Conservation (phyloP, 1,140 invertebrate species). For the Zaprionus inermis region DNA sequence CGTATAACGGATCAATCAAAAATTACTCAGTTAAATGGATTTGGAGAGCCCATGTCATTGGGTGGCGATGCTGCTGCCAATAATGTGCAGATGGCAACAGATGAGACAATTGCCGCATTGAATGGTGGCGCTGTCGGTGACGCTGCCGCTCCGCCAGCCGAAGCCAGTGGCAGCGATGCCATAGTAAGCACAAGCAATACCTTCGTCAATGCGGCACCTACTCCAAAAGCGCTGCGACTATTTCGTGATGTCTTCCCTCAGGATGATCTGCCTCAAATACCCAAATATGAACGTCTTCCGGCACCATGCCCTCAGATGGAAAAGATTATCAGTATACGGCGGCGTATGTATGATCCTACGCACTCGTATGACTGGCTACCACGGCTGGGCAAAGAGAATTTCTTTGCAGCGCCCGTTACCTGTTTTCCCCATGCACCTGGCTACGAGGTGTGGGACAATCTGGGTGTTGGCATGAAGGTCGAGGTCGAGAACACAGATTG, state of each 20-base stretch:
- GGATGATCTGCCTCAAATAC: slow-evolving; percentile 84
- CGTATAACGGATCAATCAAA: slow-evolving; percentile 82
- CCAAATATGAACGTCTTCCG: slow-evolving; percentile 79
- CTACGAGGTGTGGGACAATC: slow-evolving; percentile 96
- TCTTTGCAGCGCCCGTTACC: slow-evolving; percentile 94
- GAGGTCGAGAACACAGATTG: slow-evolving; percentile 97
- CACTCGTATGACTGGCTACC: slow-evolving; percentile 93
- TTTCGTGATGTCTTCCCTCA: slow-evolving; percentile 84
- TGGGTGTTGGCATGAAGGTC: slow-evolving; percentile 97
- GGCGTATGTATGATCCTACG: slow-evolving; percentile 86
- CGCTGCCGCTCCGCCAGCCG: slow-evolving; percentile 50
- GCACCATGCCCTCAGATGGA: slow-evolving; percentile 84
- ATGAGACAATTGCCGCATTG: slow-evolving; percentile 66
- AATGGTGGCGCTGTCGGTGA: slow-evolving; percentile 69
- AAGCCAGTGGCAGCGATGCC: slow-evolving; percentile 46
- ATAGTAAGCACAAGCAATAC: slow-evolving; percentile 17
- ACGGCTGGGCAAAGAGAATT: slow-evolving; percentile 90
- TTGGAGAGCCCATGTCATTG: slow-evolving; percentile 73
- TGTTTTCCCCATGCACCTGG: slow-evolving; percentile 96
- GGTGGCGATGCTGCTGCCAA: slow-evolving; percentile 68
- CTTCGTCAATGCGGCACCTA: slow-evolving; percentile 48
- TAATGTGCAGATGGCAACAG: slow-evolving; percentile 69
- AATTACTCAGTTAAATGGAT: slow-evolving; percentile 80
- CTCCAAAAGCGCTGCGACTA: slow-evolving; percentile 68
- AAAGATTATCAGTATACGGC: slow-evolving; percentile 84